Evolutionary conservation across 2,113 vertebrate species (phyloP).

Genomic region (Perca flavescens): DNA sequence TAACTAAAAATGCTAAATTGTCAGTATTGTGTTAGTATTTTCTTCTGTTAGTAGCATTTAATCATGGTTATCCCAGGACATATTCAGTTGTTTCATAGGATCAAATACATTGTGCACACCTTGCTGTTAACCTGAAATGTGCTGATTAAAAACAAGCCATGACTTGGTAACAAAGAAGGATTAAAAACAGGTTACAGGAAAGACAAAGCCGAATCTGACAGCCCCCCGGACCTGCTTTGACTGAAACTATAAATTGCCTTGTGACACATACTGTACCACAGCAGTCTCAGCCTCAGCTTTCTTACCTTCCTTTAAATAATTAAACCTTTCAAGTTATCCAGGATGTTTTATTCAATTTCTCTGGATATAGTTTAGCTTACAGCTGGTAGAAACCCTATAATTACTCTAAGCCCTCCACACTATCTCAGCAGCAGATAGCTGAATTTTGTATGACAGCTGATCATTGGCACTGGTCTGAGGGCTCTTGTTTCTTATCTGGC

Average conservation of each 20-base stretch:
- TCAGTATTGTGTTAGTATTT: not conserved
- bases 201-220: not conserved
- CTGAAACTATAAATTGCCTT: constrained; percentile 22
- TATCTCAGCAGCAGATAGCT: constrained; percentile 49
- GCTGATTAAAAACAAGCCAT: constrained; percentile 13
- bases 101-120: constrained; percentile 14
- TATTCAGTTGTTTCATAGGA: constrained; percentile 4
- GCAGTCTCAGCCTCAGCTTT: constrained; percentile 2
- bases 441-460: constrained; percentile 63
- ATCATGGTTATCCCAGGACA: constrained; percentile 15
- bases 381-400: constrained; percentile 52
- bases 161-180: not conserved
- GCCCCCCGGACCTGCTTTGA: constrained; percentile 17
- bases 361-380: constrained; percentile 29
- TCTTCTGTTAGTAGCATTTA: constrained; percentile 12
- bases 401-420: constrained; percentile 50
- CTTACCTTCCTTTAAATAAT: constrained; percentile 36
- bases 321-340: constrained; percentile 22
- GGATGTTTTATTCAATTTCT: constrained; percentile 48
- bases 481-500: constrained; percentile 78
- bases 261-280: not conserved
- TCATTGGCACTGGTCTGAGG: constrained; percentile 65
- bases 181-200: constrained; percentile 3
- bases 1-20: constrained; percentile 7
- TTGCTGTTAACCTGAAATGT: constrained; percentile 3